Percentiles rank a stretch among this genome's conserved stretches.
Evolutionary conservation across 2,113 vertebrate species (phyloP).

Genomic region (Anarhynchus alexandrinus): DNA sequence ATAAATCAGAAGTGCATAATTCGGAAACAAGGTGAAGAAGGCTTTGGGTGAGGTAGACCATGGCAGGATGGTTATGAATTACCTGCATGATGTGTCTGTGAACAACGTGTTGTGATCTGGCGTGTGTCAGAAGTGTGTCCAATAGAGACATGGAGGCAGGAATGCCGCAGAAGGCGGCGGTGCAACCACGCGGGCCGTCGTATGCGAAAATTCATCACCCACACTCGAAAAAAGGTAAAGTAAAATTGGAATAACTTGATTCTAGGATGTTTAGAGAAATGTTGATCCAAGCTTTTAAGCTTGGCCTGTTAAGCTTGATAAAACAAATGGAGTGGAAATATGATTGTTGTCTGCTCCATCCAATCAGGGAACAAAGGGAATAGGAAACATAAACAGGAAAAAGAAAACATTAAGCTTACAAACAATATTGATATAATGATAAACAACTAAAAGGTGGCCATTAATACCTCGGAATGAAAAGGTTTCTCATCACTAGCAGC

Average conservation of each 20-base stretch:
- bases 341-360: neutral
- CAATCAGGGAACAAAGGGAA: neutral
- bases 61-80: neutral
- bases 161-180: neutral
- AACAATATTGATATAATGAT: neutral
- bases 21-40: neutral
- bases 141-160: neutral
- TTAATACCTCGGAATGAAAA: neutral
- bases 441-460: neutral
- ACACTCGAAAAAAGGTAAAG: neutral
- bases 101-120: neutral
- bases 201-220: neutral
- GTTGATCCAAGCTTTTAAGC: neutral
- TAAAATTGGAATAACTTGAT: neutral
- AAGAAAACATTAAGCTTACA: neutral
- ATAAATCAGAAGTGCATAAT: neutral
- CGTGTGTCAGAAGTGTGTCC: neutral
- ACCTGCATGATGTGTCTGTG: neutral
- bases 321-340: neutral
- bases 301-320: neutral
- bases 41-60: neutral
- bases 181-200: accelerated
- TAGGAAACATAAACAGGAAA: neutral
- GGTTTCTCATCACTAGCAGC: neutral
- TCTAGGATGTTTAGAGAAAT: neutral